Conservation (phyloP, 1,140 invertebrate genomes). For the Acromyrmex heyeri region DNA sequence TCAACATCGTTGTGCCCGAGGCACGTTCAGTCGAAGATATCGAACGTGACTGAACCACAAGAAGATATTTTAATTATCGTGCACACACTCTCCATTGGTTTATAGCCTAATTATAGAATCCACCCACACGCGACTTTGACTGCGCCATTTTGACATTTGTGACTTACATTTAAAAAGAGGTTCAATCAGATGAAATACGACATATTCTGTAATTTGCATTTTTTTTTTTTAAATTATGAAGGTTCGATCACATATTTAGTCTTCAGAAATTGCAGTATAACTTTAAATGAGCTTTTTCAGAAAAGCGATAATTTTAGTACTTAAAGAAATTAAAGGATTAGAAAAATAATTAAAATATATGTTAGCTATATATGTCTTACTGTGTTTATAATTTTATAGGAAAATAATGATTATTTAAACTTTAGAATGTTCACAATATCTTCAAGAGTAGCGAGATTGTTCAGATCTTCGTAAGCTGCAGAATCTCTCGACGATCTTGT, state of each 20-base stretch:
- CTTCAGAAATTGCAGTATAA: background rate
- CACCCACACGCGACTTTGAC: slow-evolving; percentile 65
- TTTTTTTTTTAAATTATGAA: slow-evolving; percentile 29
- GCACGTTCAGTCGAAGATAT: slow-evolving; percentile 78
- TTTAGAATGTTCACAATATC: background rate
- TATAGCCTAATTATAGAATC: slow-evolving; percentile 76
- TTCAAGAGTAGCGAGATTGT: background rate
- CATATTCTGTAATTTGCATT: background rate
- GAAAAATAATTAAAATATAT: background rate
- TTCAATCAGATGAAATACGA: background rate
- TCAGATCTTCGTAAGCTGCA: slow-evolving; percentile 20
- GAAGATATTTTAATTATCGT: slow-evolving; percentile 83
- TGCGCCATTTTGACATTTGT: background rate
- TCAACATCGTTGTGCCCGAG: slow-evolving; percentile 82
- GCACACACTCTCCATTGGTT: slow-evolving; percentile 79
- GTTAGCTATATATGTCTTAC: background rate
- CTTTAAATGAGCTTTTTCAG: background rate
- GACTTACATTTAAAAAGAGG: background rate
- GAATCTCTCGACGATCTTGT: slow-evolving; percentile 54
- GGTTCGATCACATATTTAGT: background rate
- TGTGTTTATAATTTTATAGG: background rate
- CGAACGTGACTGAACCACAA: slow-evolving; percentile 75
- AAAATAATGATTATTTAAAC: slow-evolving; percentile 1
- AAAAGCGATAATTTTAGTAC: background rate
- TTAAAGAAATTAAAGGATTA: background rate